Percentiles rank a stretch among this genome's conserved stretches.
Conservation (phyloP, 2,888 invertebrate genomes). For the Nemotelus pantherinus region DNA sequence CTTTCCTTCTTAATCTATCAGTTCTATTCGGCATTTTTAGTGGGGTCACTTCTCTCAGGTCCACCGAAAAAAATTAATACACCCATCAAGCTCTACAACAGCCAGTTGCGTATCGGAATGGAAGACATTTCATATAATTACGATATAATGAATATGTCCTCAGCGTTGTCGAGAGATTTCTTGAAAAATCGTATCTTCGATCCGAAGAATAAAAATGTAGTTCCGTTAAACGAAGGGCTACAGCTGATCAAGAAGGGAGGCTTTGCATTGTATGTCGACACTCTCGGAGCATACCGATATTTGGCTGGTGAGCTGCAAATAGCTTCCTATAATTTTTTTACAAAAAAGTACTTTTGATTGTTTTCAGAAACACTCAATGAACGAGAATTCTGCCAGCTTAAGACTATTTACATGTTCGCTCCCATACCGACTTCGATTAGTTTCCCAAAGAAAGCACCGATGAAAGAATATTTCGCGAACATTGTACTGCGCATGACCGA, state of each 20-base stretch:
- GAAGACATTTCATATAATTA: slow-evolving; percentile 22
- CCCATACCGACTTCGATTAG: background rate
- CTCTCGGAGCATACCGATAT: background rate
- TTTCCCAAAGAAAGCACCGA: slow-evolving; percentile 9
- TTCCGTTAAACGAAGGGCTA: slow-evolving; percentile 2
- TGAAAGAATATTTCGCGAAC: slow-evolving; percentile 11
- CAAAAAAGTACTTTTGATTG: background rate
- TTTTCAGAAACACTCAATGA: background rate
- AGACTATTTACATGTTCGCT: background rate
- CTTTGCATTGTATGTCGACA: slow-evolving; percentile 18
- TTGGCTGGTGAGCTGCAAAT: background rate
- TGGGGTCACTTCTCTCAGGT: slow-evolving; percentile 3
- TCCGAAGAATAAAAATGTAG: slow-evolving; percentile 1
- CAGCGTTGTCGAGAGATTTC: background rate
- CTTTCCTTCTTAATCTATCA: slow-evolving; percentile 11
- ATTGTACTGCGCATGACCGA: slow-evolving; percentile 1
- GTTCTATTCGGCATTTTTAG: slow-evolving; percentile 35
- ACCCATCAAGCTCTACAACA: background rate
- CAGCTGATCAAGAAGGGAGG: slow-evolving; percentile 6
- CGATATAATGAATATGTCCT: background rate
- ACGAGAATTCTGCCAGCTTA: background rate
- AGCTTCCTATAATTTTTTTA: too few species aligned
- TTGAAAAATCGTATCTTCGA: slow-evolving; percentile 3
- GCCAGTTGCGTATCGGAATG: slow-evolving; percentile 6
- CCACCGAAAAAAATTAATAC: slow-evolving; percentile 17